Base-by-base conservation (phyloP, 23 tunicate species). In the Oikopleura dioica region DNA sequence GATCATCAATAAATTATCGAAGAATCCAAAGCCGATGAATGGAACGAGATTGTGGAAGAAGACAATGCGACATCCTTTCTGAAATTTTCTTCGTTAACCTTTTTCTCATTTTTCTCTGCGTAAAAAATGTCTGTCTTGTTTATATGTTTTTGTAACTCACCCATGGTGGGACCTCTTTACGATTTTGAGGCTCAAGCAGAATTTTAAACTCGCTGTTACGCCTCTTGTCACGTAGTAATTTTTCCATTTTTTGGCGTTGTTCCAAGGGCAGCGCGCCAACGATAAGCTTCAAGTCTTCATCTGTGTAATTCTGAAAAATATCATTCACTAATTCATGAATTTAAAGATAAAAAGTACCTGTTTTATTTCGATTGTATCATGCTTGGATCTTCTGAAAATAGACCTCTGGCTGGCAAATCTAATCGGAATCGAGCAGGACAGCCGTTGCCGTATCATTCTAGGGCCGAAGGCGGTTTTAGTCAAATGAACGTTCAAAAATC, bases 1-100 rank as follows among this genome's bases (percentile, higher is more conserved):
- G 26, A 63, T 63, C 72, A 63, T 63, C 16, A 63, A 12, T 2
- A 63, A 63, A 63, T 63, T 63, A 63, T 63, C 72, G 5, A 63
- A 28, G 33, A 63, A 63, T 28, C 72, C 72, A 28, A 63, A 63
- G 33, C 72, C 72, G 26, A 63, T 63, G 26, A 63, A 63, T 23
- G 72, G 72, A 63, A 63, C 16, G 4, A 28, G 4, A 28, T 63
- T 23, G 33, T 63, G 72, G 5, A 63, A 2, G 26, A 63, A 63
- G 4, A 63, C 72, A 23, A 63, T 16, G 2, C 33, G 72, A 24
- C 30, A 63, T 2, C 30, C 2, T 28, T 63, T 63, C 72, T 63
- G 72, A 63, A 63, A n/a, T n/a, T n/a, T n/a, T n/a, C n/a, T n/a
- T n/a, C n/a, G n/a, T n/a, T n/a, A n/a, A n/a, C n/a, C n/a, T n/a